These are phyloP conservation scores for Pelobates cultripes DNA, from an alignment of 2,797 vertebrate species.

Conservation along the genomic window DNA sequence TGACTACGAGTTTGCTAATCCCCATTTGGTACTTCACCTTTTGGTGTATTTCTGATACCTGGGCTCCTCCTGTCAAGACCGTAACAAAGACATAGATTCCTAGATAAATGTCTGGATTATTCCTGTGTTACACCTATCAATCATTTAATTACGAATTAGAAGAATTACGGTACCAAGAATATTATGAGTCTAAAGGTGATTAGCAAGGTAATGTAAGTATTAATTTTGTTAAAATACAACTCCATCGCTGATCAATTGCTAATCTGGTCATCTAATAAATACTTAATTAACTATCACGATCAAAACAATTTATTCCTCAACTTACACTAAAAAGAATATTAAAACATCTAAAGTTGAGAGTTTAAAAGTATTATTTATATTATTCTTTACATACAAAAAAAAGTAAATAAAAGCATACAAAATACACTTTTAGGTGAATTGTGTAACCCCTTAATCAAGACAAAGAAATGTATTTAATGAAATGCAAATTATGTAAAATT, in stretches of 20 bases:
- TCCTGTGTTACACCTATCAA: slow-evolving; percentile 63
- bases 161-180: slow-evolving; percentile 76
- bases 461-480: too few relatives aligned
- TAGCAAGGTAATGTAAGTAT: slow-evolving; percentile 80
- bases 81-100: slow-evolving; percentile 15
- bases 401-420: too few relatives aligned
- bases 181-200: slow-evolving; percentile 79
- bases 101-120: slow-evolving; percentile 60
- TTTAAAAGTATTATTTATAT: too few relatives aligned
- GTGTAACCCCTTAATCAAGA: too few relatives aligned
- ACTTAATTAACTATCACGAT: slow-evolving; percentile 75
- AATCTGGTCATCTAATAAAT: slow-evolving; percentile 78
- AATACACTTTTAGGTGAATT: too few relatives aligned
- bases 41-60: too few relatives aligned
- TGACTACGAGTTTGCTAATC: too few relatives aligned
- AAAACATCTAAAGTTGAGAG: neutral
- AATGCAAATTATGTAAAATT: too few relatives aligned
- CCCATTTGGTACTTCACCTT: too few relatives aligned
- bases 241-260: slow-evolving; percentile 76
- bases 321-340: slow-evolving; percentile 54
- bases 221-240: slow-evolving; percentile 79
- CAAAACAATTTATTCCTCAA: slow-evolving; percentile 73
- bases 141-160: slow-evolving; percentile 78
- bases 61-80: too few relatives aligned
- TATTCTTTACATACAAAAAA: too few relatives aligned